These are phyloP conservation scores for Phaenicophaeus curvirostris DNA, from an alignment of 2,797 vertebrate genomes.

Conservation along the genomic window DNA sequence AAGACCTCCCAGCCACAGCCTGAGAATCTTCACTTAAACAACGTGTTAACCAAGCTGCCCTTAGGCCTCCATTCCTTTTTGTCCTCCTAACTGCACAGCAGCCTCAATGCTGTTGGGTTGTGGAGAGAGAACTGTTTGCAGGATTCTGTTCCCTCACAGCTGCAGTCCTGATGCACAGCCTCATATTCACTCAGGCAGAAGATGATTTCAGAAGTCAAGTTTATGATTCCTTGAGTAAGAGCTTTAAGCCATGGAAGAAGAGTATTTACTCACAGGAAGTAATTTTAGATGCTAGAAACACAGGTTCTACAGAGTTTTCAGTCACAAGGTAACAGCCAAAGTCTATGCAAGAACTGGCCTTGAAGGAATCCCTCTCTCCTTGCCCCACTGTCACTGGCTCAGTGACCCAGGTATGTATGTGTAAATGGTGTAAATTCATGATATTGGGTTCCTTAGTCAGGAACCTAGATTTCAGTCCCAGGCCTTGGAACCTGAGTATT, in stretches of 20 bases:
- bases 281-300: not conserved
- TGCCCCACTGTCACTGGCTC: not conserved
- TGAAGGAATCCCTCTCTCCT: not conserved
- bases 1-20: not conserved
- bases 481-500: not conserved
- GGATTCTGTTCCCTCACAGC: not conserved
- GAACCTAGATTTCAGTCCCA: not conserved
- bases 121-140: not conserved
- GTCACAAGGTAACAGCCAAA: not conserved
- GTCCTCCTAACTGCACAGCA: not conserved
- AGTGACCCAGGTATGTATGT: not conserved
- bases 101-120: not conserved
- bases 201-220: not conserved
- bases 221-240: not conserved
- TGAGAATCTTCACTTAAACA: slow-evolving; percentile 5
- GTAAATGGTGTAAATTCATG: not conserved
- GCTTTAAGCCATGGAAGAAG: not conserved
- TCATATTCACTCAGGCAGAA: not conserved
- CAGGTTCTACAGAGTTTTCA: not conserved
- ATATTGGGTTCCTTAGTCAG: not conserved
- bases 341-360: not conserved
- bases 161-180: not conserved
- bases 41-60: not conserved
- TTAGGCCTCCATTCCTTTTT: not conserved
- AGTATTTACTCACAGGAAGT: not conserved